Base-by-base conservation (phyloP, 2,797 vertebrate species). In the Gorsachius magnificus region DNA sequence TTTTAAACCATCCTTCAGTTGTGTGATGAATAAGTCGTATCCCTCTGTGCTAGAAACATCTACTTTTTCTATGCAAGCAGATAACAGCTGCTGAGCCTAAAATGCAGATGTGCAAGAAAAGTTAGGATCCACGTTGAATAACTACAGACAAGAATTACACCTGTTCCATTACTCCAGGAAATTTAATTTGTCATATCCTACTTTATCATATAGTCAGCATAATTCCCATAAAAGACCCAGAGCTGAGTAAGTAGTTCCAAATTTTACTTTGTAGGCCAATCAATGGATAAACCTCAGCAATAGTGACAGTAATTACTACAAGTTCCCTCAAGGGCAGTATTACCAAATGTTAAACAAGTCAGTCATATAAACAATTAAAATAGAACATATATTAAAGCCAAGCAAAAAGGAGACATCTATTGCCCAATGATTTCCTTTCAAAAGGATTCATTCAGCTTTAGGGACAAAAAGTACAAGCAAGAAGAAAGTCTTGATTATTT, bases 1-100 rank as follows among this genome's bases (percentile, higher is more conserved):
- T 98, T 99, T 99, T 97, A 99, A 98, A 96, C 99, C 99, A 97
- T 99, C 99, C 98, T 99, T 99, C 93, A 99, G 98, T 96, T 99
- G 99, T 83, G 98, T 98, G 97, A 99, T 99, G 96, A 99, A 99
- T 94, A 99, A 98, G 97, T 99, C 99, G 70, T 99, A 99, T 90
- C 99, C 99, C 97, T 99, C 99, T 12, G 98, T 99, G 97, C 98
- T 99, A 91, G 99, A 99, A 97, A 99, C 98, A 83, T 99, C 99
- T 91, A 99, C 98, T 98, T 99, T 99, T 97, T 99, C 99, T 98
- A 99, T 97, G 96, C 99, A 99, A 71, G 99, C 99, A 60, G 98
- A 99, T 90, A 99, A 98, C 96, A 99, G 97, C 95, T 99, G 99
- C 97, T 99, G 99, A 93, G 99, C 99, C 99, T 99, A 97, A 90